phyloP scores from a whole-genome alignment of 2,797 vertebrate genomes.

The Limnodromus scolopaceus region DNA sequence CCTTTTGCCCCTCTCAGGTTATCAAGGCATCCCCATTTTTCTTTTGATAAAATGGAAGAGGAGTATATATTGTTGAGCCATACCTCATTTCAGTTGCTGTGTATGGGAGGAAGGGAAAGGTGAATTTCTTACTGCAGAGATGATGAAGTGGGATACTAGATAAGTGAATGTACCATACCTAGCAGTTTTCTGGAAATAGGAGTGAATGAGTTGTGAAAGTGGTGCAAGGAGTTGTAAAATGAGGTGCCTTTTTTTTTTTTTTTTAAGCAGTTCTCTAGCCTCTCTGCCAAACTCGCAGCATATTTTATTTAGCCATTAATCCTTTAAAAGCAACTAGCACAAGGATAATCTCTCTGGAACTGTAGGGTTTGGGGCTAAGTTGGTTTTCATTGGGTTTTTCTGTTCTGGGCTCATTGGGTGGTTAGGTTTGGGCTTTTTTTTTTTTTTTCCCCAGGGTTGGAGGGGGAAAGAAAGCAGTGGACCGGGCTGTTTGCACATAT shows the following conservation, averaged over 20 bases:
- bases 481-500: background rate
- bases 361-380: background rate
- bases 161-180: background rate
- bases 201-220: background rate
- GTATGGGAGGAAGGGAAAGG: background rate
- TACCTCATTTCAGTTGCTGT: background rate
- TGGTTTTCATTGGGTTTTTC: background rate
- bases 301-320: background rate
- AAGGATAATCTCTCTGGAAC: background rate
- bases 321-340: background rate
- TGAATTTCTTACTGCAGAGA: background rate
- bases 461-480: rapidly evolving
- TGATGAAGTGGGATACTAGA: background rate
- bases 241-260: background rate
- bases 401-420: background rate
- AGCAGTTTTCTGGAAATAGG: background rate
- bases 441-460: rapidly evolving
- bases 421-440: background rate
- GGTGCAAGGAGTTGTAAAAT: background rate
- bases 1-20: background rate
- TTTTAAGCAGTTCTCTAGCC: background rate
- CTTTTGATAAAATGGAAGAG: background rate
- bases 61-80: background rate
- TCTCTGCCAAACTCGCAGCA: background rate
- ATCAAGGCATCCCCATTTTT: background rate